Percentiles rank a stretch among this genome's conserved stretches.
Conservation (phyloP, 2,113 vertebrate species). For the mouse (Mus musculus) region DNA sequence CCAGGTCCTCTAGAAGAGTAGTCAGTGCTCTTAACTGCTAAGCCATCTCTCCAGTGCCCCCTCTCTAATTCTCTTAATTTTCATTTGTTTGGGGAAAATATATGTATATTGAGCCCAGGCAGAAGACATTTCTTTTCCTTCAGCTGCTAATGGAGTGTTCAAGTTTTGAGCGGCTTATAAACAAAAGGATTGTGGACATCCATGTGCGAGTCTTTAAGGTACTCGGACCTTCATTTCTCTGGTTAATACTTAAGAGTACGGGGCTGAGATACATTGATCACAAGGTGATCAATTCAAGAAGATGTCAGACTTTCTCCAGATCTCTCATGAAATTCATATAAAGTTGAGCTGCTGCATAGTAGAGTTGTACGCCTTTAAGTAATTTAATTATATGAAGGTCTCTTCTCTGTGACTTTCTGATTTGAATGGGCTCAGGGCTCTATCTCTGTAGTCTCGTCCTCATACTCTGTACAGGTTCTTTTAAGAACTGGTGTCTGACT, state of each 20-base stretch:
- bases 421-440: background rate
- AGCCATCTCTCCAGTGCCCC: background rate
- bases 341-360: background rate
- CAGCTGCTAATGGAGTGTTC: background rate
- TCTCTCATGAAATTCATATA: background rate
- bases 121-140: background rate
- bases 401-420: background rate
- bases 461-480: background rate
- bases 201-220: background rate
- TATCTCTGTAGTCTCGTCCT: background rate
- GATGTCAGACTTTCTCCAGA: background rate
- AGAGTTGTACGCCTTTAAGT: background rate
- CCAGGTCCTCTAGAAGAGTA: background rate
- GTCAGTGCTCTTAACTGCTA: background rate
- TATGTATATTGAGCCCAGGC: no score
- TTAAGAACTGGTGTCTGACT: background rate
- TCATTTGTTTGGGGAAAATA: no score
- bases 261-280: background rate
- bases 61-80: no score
- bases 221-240: background rate
- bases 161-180: background rate
- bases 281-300: background rate
- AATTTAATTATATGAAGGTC: background rate
- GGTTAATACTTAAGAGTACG: background rate
- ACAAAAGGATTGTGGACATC: background rate